phyloP scores from a whole-genome alignment of 2,113 vertebrate species.

The Takifugu bimaculatus region DNA sequence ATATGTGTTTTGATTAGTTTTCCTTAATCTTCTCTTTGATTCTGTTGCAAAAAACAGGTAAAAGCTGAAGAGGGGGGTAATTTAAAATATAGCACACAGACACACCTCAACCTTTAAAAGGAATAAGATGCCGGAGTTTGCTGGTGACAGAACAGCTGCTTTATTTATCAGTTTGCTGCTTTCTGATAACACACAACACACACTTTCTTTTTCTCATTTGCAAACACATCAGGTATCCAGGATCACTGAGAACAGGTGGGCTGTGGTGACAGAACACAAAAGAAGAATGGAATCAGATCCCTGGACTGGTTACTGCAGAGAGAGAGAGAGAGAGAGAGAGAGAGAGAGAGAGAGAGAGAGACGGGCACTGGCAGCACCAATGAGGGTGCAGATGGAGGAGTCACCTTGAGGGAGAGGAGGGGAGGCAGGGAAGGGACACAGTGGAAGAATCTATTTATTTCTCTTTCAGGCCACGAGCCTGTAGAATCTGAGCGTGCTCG shows the following conservation, averaged over 20 bases:
- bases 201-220: neutral
- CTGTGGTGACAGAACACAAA: slow-evolving; percentile 19
- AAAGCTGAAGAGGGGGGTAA: too few species aligned
- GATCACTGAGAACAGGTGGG: slow-evolving; percentile 30
- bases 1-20: too few species aligned
- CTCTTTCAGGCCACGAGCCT: slow-evolving; percentile 43
- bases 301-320: slow-evolving; percentile 37
- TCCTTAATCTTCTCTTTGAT: too few species aligned
- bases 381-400: slow-evolving; percentile 68
- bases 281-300: slow-evolving; percentile 22
- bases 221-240: neutral
- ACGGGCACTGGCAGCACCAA: slow-evolving; percentile 48
- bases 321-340: slow-evolving; percentile 30
- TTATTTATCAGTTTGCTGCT: neutral
- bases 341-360: slow-evolving; percentile 35
- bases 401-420: slow-evolving; percentile 60
- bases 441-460: slow-evolving; percentile 41
- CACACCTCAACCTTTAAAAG: too few species aligned
- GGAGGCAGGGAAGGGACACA: slow-evolving; percentile 33
- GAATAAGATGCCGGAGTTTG: too few species aligned
- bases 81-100: too few species aligned
- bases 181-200: neutral
- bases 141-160: too few species aligned
- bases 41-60: too few species aligned
- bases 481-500: neutral